Base-by-base conservation (phyloP, 2,888 invertebrate species). In the Nezara viridula region DNA sequence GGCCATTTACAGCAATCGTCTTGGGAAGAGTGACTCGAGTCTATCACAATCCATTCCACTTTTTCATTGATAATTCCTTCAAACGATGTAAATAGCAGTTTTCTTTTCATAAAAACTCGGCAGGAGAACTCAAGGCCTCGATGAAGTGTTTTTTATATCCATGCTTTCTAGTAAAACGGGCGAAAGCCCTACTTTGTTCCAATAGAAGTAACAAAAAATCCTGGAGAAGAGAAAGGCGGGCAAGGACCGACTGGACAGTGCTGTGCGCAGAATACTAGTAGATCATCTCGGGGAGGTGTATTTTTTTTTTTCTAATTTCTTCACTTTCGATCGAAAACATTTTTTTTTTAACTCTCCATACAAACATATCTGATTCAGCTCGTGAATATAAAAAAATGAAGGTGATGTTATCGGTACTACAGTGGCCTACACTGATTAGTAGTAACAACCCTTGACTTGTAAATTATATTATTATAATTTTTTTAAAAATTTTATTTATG, bases 141-240 rank as follows among this genome's bases (percentile, higher is more conserved):
- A 55, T 86, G 44, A 81, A 81, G 52, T 32, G 86, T 86, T 52
- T 86, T 44, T 86, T 86, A 55, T 40, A 55, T 86, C 86, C 32
- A 52, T 52, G 86, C 86, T 86, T 86, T 86, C 86, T 86, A 50
- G 86, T 86, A 55, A 86, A 86, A 86, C 86, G 86, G 86, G 86
- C 86, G 52, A 86, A 86, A 86, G 86, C 86, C 86, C 86, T 86
- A 86, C 86, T 86, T 86, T 55, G 86, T 55, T 55, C 86, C 52
- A 86, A 86, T 86, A 86, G 86, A 60, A 40, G 24, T 32, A 55
- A 86, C 86, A 86, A 86, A 86, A 86, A 86, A 86, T 37, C 60
- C 12, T 12, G 14, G 12, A n/a, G 14, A n/a, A 55, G 40, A 60
- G 60, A 60, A 86, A 86, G 60, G 86, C 60, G 86, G 81, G n/a